Evolutionary conservation across 2,888 invertebrate species (phyloP).

Genomic region (Patella depressa): DNA sequence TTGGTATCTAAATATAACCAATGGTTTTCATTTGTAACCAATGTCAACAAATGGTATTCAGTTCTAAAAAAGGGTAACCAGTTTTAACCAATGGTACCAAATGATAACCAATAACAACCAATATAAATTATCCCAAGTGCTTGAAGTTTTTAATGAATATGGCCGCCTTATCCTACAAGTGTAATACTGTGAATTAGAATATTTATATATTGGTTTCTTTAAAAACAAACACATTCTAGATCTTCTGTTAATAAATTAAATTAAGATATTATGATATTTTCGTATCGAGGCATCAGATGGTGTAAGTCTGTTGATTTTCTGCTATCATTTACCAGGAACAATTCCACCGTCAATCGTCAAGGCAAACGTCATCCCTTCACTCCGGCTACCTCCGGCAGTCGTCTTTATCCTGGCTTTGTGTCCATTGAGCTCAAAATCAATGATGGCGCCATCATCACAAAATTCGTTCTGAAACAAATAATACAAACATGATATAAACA

Average conservation of each 20-base stretch:
- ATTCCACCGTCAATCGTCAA: conserved; percentile 2
- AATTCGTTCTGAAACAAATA: conserved; percentile 3
- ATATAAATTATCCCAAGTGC: too few relatives aligned
- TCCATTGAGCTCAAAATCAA: background rate
- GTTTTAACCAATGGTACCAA: background rate
- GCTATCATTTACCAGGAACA: background rate
- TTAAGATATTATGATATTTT: too few relatives aligned
- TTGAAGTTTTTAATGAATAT: too few relatives aligned
- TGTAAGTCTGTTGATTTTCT: too few relatives aligned
- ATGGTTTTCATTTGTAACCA: background rate
- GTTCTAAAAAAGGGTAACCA: background rate
- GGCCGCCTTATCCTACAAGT: too few relatives aligned
- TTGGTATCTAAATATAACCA: background rate
- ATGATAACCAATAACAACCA: background rate
- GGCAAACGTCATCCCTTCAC: background rate
- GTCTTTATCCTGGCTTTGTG: conserved; percentile 4
- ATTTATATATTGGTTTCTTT: too few relatives aligned
- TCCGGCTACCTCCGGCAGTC: background rate
- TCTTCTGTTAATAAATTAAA: too few relatives aligned
- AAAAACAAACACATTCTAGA: too few relatives aligned
- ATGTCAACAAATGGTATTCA: background rate
- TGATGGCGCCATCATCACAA: conserved; percentile 3
- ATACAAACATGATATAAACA: background rate
- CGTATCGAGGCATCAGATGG: too few relatives aligned
- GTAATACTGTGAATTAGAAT: too few relatives aligned